A percentile compares a stretch with the other conserved stretches of the same genome.
These are phyloP conservation scores for Hystrix brachyura DNA, from an alignment of 2,113 vertebrate genomes.

Conservation along the genomic window DNA sequence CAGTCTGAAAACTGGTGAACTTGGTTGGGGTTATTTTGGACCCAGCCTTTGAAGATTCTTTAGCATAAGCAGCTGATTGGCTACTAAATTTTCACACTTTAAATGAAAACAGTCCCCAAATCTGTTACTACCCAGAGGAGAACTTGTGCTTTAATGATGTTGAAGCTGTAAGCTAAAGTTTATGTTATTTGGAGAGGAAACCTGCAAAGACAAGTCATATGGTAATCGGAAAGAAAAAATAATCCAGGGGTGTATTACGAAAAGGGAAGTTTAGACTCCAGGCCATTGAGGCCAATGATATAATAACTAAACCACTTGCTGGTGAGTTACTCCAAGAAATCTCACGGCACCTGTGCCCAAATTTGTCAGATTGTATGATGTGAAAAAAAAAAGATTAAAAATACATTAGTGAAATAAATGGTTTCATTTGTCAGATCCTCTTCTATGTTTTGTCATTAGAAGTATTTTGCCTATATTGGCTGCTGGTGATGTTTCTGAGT, in stretches of 20 bases:
- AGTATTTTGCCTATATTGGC: background rate
- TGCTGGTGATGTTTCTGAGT: background rate
- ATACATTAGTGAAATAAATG: background rate
- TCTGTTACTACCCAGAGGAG: conserved; percentile 26
- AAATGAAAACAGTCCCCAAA: conserved; percentile 42
- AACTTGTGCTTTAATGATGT: conserved; percentile 21
- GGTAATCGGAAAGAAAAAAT: conserved; percentile 4
- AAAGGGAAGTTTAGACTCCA: background rate
- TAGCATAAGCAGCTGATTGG: background rate
- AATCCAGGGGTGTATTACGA: background rate
- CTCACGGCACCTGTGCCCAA: background rate
- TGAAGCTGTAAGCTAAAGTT: conserved; percentile 35
- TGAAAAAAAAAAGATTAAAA: background rate
- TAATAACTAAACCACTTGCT: background rate
- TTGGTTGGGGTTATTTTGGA: conserved; percentile 67
- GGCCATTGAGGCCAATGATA: background rate
- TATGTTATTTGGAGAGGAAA: conserved; percentile 25
- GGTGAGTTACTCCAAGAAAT: conserved; percentile 41
- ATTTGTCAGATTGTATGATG: background rate
- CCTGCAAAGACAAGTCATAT: conserved; percentile 33
- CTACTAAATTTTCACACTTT: conserved; percentile 53
- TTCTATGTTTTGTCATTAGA: background rate
- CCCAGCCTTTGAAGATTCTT: background rate
- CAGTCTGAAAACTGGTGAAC: conserved; percentile 47
- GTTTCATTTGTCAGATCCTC: conserved; percentile 31